Percentiles rank a stretch among this genome's conserved stretches.
phyloP scores from a whole-genome alignment of 2,888 invertebrate genomes.

The Anthophora plumipes region DNA sequence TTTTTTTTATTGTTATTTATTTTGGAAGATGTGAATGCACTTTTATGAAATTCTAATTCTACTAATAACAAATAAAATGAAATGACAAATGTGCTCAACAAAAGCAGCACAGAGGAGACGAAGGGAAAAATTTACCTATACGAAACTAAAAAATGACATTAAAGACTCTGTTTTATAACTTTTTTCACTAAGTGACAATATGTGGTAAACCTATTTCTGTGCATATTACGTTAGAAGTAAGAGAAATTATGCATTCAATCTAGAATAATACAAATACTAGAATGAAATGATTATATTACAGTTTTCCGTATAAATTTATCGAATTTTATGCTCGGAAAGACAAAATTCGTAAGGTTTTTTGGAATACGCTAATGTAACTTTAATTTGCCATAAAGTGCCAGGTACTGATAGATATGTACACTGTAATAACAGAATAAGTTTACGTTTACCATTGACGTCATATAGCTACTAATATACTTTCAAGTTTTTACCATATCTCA shows the following conservation, averaged over 20 bases:
- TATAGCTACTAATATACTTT: conserved; percentile 8
- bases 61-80: conserved; percentile 35
- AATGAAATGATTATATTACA: conserved; percentile 28
- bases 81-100: conserved; percentile 35
- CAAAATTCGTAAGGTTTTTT: conserved; percentile 25
- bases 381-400: conserved; percentile 66
- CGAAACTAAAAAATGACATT: conserved; percentile 56
- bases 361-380: conserved; percentile 35
- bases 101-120: conserved; percentile 16
- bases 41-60: conserved; percentile 42
- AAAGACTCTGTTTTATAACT: conserved; percentile 69
- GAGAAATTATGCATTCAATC: conserved; percentile 47
- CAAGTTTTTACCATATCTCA: conserved; percentile 20
- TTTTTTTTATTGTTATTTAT: no score
- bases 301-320: conserved; percentile 44
- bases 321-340: conserved; percentile 38
- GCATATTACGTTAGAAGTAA: conserved; percentile 57
- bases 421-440: conserved; percentile 38
- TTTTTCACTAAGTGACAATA: conserved; percentile 66
- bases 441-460: conserved; percentile 15
- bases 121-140: conserved; percentile 40
- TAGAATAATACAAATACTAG: conserved; percentile 40
- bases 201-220: conserved; percentile 54
- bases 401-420: conserved; percentile 42
- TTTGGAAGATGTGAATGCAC: conserved; percentile 40